Base-by-base conservation (phyloP, 2,888 invertebrate species). In the Polydrusus pterygomalis region DNA sequence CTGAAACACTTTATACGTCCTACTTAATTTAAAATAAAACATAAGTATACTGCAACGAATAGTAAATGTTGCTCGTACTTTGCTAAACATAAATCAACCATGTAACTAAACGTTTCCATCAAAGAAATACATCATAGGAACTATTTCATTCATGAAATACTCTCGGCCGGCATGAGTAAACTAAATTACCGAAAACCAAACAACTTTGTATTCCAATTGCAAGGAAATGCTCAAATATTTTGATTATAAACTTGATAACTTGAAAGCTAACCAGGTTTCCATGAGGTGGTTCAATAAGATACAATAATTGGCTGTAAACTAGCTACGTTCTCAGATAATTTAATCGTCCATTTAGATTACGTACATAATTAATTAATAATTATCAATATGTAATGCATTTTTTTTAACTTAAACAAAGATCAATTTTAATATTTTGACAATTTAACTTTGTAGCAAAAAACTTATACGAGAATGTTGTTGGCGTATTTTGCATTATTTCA, bases 211-310 rank as follows among this genome's bases (percentile, higher is more conserved):
- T 60, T 60, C 38, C 38, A 60, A 38, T 60, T 18, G 18, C 18
- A 17, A 60, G n/a, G 58, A 68, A 25, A 54, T 68, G 54, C 68
- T 43, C 15, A 38, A 54, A 68, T 56, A 68, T 54, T 56, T 68
- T 68, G 68, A 56, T 68, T 54, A 68, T 68, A 54, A 54, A 13
- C 56, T 18, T 43, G 56, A 49, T 68, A 68, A 54, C 43, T 68
- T 20, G 38, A 43, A 68, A 34, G 34, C 67, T 38, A 20, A 17
- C n/a, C 17, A 10, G 15, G n/a, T 43, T 40, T 47, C 0, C 18
- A 18, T 18, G 30, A 40, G 54, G 54, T 54, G 56, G 54, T n/a
- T 40, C 54, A 54, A 67, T 65, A 25, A 49, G 30, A 65, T 34
- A 65, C 25, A 34, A n/a, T n/a, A n/a, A 54, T 54, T 54, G 30